Evolutionary conservation across 2,888 invertebrate species (phyloP), one percentile per base, ranked within the genome.

Genomic region (Fragum whitleyi): DNA sequence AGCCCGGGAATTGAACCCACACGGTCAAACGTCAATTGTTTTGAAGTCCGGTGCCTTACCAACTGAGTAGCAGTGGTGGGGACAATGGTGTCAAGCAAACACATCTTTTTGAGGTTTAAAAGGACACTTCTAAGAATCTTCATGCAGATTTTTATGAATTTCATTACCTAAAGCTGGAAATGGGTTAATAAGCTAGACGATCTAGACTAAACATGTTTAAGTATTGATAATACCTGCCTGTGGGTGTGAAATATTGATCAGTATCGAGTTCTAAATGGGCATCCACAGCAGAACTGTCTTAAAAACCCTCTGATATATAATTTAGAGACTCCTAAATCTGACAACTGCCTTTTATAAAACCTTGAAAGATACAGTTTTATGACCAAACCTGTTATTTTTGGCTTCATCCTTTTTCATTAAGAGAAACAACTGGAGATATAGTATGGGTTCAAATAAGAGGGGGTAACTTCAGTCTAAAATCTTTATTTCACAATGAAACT

Each of bases 271-370:
- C 32, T 36, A 36, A 36, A 36, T 36, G 32, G 32, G 32, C 32
- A 36, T 36, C 32, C 32, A 36, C 9, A 6, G 32, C 9, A 36
- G 32, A 36, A 36, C 32, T 9, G 32, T 36, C 32, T 47, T 47
- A 65, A 42, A n/a, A 42, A 11, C 65, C 65, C 21, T 65, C 65
- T 65, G 26, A 65, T 65, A 65, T 65, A 65, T 65, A 65, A 65
- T 65, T 42, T 42, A 65, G 42, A 39, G 65, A 39, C 42, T 65
- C 36, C 36, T 65, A 65, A 65, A 65, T 65, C 65, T 65, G 39
- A 65, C 65, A 65, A 36, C 65, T 36, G 65, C 65, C 42, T 65
- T 65, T 65, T 65, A 65, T 65, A 65, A 39, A n/a, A 23, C 21
- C 47, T 39, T 65, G 42, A 65, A 39, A 23, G 42, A 14, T 42